These are phyloP conservation scores for Chionis minor DNA, from an alignment of 2,113 vertebrate genomes.

Conservation along the genomic window DNA sequence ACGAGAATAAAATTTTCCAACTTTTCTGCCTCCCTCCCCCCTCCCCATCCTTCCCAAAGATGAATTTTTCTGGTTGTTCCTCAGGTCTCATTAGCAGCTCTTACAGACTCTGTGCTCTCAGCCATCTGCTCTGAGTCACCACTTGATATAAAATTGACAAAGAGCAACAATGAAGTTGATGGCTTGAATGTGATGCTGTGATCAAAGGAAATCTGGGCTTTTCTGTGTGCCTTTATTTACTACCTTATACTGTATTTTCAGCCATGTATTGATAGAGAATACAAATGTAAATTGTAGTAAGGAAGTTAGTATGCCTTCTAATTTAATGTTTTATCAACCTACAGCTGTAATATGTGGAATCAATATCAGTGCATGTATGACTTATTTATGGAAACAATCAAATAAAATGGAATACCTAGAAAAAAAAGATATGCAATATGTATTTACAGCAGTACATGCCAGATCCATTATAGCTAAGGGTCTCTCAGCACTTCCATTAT, in stretches of 20 bases:
- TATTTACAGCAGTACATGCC: constrained; percentile 23
- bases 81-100: not conserved
- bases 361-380: not conserved
- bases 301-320: not conserved
- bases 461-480: constrained; percentile 6
- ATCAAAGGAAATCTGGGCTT: not conserved
- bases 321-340: not conserved
- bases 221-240: not conserved
- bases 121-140: not conserved
- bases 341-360: not conserved
- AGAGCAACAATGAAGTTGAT: constrained; percentile 1
- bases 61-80: not conserved
- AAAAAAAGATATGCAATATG: not conserved
- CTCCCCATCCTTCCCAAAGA: not conserved
- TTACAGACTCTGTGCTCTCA: not conserved
- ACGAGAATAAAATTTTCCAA: not conserved
- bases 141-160: constrained; percentile 5
- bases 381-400: constrained; percentile 27
- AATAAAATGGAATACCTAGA: not conserved
- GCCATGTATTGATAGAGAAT: not conserved
- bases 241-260: not conserved
- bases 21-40: not conserved
- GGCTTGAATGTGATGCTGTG: not conserved
- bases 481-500: constrained; percentile 43
- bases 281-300: not conserved